Evolutionary conservation across 2,888 invertebrate genomes (phyloP).

Genomic region (Nomada fabriciana): DNA sequence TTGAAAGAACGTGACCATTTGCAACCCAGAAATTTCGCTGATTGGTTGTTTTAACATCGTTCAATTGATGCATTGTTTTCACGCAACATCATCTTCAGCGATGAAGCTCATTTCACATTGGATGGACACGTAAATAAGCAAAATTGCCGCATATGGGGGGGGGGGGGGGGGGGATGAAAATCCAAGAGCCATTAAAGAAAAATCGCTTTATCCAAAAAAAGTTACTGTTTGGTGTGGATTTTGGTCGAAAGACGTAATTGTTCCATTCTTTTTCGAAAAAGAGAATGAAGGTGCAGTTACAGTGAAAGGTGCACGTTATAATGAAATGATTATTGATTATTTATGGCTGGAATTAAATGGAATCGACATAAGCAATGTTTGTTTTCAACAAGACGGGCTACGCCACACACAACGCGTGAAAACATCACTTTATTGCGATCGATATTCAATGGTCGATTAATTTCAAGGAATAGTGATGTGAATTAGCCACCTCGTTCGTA

Average conservation of each 20-base stretch:
- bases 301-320: not conserved
- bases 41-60: slow-evolving; percentile 18
- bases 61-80: slow-evolving; percentile 15
- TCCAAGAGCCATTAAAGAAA: slow-evolving; percentile 71
- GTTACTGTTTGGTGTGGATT: slow-evolving; percentile 81
- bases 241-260: slow-evolving; percentile 78
- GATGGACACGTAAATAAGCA: slow-evolving; percentile 41
- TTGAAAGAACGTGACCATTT: not conserved
- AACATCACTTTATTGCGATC: not conserved
- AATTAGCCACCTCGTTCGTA: slow-evolving; percentile 1
- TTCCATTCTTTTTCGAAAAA: slow-evolving; percentile 79
- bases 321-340: slow-evolving; percentile 6
- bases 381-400: not conserved
- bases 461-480: slow-evolving; percentile 6
- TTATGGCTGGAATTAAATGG: not conserved
- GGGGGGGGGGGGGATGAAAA: slow-evolving; percentile 73
- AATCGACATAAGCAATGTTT: slow-evolving; percentile 1
- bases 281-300: not conserved
- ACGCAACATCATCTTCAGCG: slow-evolving; percentile 4
- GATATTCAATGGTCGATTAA: slow-evolving; percentile 6
- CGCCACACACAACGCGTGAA: not conserved
- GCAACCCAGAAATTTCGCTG: slow-evolving; percentile 4
- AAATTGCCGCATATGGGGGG: slow-evolving; percentile 75
- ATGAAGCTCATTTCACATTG: not conserved
- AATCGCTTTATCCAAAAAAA: slow-evolving; percentile 76